Evolutionary conservation across 1,140 invertebrate genomes (phyloP), one percentile per base, ranked within the genome.

Genomic region (Aphelinus atriplicis): DNA sequence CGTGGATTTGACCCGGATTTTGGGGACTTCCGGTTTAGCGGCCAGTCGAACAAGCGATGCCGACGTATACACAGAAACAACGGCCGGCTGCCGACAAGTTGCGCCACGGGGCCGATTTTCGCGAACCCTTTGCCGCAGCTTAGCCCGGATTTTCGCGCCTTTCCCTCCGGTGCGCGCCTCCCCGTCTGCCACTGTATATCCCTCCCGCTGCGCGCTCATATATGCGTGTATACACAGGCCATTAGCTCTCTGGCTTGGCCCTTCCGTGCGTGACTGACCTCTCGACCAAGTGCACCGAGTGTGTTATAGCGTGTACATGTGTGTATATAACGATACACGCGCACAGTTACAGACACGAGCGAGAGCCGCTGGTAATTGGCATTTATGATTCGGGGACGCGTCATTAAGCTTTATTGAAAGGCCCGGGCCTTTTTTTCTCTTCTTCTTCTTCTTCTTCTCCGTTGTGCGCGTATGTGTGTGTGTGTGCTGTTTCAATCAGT

Each of bases 41-140:
- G 47, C 46, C 46, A 7, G 61, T 43, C n/a, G 9, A 53, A 65
- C 50, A 50, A 57, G 64, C 55, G 63, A 10, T 53, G 71, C 43
- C 63, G 71, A 47, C 71, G 63, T 57, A 57, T 57, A 57, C 26
- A 57, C 10, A 57, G 10, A 57, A 57, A 61, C 72, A 73, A 64
- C 61, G 71, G 42, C 72, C 56, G 57, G 26, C 56, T 10, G 56
- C 3, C 56, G 56, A 10, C 84, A 84, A 84, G 83, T 84, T 84
- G 81, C 81, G 73, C 61, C 78, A 76, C 69, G 79, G 78, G 77
- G 81, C 81, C 78, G 81, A 81, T 82, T 81, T 75, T 81, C 78
- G 76, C 80, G 82, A 84, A 86, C 84, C 84, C 84, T 84, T 84
- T n/a, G 58, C n/a, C 50, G 55, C 62, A 7, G 48, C 45, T 56